Conservation (phyloP, 2,113 vertebrate genomes). For the Haemorhous mexicanus region DNA sequence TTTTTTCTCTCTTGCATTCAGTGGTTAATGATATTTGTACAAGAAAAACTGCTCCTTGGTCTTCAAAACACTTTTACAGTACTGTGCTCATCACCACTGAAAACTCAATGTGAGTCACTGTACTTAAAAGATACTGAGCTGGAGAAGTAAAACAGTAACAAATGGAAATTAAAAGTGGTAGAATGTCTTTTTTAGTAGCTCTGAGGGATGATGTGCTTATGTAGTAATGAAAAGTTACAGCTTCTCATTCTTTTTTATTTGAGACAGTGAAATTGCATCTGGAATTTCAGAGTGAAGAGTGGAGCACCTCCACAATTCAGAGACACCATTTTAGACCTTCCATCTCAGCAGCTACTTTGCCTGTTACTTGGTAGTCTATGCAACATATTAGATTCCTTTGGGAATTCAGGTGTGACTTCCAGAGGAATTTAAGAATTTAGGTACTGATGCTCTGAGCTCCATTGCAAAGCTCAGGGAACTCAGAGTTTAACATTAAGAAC, state of each 20-base stretch:
- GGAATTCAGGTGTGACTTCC: neutral
- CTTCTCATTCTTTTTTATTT: constrained; percentile 20
- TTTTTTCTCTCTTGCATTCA: neutral
- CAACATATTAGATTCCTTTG: neutral
- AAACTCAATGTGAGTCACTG: neutral
- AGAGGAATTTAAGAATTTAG: neutral
- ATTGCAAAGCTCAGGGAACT: neutral
- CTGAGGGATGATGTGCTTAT: neutral
- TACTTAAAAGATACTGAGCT: neutral
- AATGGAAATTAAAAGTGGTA: constrained; percentile 15
- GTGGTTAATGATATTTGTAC: neutral
- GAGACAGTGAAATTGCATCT: constrained; percentile 15
- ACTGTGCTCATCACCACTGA: neutral
- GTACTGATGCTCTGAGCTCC: neutral
- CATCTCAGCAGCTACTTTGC: neutral
- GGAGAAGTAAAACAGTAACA: constrained; percentile 16
- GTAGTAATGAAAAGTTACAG: constrained; percentile 29
- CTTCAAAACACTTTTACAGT: neutral
- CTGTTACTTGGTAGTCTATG: neutral
- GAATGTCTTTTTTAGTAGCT: constrained; percentile 7
- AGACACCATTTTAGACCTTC: neutral
- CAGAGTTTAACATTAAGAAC: neutral
- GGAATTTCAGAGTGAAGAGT: neutral
- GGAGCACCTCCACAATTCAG: neutral
- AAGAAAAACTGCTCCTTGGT: neutral